Evolutionary conservation across 37 sponge, comb jelly and placozoan species (phyloP).

Genomic region (Ephydatia muelleri): DNA sequence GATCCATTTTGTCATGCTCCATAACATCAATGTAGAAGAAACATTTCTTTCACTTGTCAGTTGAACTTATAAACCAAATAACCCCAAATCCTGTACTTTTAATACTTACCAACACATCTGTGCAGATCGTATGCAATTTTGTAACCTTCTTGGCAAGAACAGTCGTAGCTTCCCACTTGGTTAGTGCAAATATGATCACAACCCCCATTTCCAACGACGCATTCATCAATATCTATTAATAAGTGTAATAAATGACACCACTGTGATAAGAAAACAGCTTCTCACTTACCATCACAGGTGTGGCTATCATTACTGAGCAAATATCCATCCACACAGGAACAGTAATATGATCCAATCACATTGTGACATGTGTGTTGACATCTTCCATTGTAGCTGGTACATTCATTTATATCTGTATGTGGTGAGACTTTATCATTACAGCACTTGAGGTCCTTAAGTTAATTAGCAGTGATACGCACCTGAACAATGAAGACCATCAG

Average conservation of each 20-base stretch:
- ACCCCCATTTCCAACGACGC: not conserved
- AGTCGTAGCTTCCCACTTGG: constrained; percentile 24
- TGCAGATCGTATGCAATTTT: not conserved
- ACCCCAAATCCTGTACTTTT: no score
- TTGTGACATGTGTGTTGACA: constrained; percentile 38
- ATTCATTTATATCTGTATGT: constrained; percentile 41
- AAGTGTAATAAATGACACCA: not conserved
- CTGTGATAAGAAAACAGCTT: not conserved
- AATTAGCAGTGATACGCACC: not conserved
- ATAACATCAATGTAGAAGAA: no score
- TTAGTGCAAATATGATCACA: constrained; percentile 31
- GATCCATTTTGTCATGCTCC: no score
- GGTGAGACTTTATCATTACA: not conserved
- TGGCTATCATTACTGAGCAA: not conserved
- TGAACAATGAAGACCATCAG: constrained; percentile 10
- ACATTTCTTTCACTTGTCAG: no score
- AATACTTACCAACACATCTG: not conserved
- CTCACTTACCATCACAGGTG: not conserved
- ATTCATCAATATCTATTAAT: constrained; percentile 46
- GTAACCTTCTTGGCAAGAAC: constrained; percentile 45
- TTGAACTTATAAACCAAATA: no score
- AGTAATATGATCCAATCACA: constrained; percentile 37
- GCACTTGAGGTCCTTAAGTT: not conserved
- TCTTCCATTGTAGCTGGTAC: constrained; percentile 11
- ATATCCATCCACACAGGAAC: constrained; percentile 36